These are phyloP conservation scores for Pedionomus torquatus DNA, from an alignment of 2,113 vertebrate species.

Conservation along the genomic window DNA sequence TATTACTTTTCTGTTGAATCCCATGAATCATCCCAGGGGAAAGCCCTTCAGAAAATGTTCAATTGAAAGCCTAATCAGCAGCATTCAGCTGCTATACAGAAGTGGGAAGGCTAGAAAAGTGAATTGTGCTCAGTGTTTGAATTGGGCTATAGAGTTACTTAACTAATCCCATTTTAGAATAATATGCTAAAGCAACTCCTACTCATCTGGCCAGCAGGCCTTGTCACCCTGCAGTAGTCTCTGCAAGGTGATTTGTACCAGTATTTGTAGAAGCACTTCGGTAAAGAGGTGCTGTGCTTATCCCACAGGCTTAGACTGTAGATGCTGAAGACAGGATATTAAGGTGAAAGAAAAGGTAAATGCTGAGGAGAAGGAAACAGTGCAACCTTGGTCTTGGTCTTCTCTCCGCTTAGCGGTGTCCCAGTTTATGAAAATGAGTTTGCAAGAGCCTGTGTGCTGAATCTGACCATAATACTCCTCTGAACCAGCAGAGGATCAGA, in stretches of 20 bases:
- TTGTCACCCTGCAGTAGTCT: background rate
- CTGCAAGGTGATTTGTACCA: constrained; percentile 51
- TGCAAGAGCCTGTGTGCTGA: constrained; percentile 1
- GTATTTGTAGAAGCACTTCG: background rate
- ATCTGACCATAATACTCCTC: constrained; percentile 45
- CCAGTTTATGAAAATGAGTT: constrained; percentile 51
- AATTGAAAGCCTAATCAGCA: background rate
- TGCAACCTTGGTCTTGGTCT: constrained; percentile 29
- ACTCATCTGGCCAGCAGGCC: background rate
- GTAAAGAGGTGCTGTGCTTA: constrained; percentile 28
- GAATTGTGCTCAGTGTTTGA: background rate
- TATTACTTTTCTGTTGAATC: background rate
- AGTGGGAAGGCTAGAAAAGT: background rate
- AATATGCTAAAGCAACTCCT: background rate
- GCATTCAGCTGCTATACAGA: background rate
- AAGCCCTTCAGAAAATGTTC: background rate
- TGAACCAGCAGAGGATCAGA: constrained; percentile 48
- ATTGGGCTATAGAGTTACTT: background rate
- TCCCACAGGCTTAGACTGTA: background rate
- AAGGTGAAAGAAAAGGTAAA: constrained; percentile 39
- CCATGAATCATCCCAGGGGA: background rate
- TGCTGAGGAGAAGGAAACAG: constrained; percentile 37
- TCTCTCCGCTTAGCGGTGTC: constrained; percentile 29
- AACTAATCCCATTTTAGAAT: constrained; percentile 43
- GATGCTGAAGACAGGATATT: constrained; percentile 31